A percentile compares a stretch with the other conserved stretches of the same genome.
Evolutionary conservation across 2,888 invertebrate species (phyloP).

Genomic region (Stratiomys singularior): DNA sequence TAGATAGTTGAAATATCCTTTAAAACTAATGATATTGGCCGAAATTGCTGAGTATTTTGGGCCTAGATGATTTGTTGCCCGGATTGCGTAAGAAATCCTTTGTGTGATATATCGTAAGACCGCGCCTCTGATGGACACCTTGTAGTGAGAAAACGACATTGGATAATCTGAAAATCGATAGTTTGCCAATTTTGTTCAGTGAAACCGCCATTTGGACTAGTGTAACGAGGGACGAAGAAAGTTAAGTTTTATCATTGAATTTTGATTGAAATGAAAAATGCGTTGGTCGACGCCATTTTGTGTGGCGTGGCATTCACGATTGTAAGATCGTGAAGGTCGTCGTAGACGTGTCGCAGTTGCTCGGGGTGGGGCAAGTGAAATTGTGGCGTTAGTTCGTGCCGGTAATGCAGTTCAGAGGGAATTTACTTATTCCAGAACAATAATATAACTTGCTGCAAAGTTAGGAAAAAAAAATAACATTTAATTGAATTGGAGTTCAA

Average conservation of each 20-base stretch:
- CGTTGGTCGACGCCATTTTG: constrained; percentile 15
- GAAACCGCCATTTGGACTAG: not conserved
- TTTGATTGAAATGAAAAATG: not conserved
- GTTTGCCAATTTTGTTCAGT: not conserved
- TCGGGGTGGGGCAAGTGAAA: not conserved
- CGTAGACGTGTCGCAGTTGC: not conserved
- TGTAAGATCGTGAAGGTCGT: not conserved
- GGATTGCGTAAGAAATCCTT: too few relatives aligned
- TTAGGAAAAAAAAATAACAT: too few relatives aligned
- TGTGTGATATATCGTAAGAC: not conserved
- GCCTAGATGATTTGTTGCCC: too few relatives aligned
- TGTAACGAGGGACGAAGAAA: not conserved
- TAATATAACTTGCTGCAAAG: not conserved
- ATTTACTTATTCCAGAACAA: not conserved
- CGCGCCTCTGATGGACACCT: not conserved
- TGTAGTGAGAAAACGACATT: not conserved
- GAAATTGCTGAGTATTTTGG: too few relatives aligned
- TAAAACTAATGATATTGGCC: too few relatives aligned
- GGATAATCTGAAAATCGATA: not conserved
- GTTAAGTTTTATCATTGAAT: not conserved
- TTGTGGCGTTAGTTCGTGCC: not conserved
- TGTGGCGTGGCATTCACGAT: not conserved
- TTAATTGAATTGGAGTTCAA: not conserved
- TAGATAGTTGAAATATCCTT: too few relatives aligned
- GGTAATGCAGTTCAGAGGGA: constrained; percentile 28